Base-by-base conservation (phyloP, 2,888 invertebrate species). In the Neoaliturus tenellus region DNA sequence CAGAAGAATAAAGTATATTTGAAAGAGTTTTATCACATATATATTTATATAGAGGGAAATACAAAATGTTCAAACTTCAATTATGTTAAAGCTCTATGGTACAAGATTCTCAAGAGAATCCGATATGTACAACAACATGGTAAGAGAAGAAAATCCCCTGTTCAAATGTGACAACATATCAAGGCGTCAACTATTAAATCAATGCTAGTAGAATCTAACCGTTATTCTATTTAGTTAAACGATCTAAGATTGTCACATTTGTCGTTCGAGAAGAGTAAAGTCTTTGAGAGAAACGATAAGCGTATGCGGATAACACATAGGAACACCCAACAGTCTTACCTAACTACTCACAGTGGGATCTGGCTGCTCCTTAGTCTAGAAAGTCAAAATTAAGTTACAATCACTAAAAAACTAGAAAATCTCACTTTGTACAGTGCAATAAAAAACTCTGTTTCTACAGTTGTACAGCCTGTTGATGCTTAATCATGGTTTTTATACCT, bases 1-100 rank as follows among this genome's bases (percentile, higher is more conserved):
- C 82, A 55, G 82, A 82, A 82, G 82, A 82, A 82, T 82, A 82
- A 73, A 82, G 82, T 82, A 69, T 82, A 82, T 82, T 82, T 71
- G 73, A 82, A 69, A 73, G 82, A 82, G 69, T 33, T 82, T 55
- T 48, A 78, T 78, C 78, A 78, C 78, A 78, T 78, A 48, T 75
- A 75, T 41, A 75, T 55, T 48, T 78, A 78, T 41, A 75, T 55
- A 78, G 78, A 78, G 55, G 48, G 55, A 78, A 78, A 51, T 78
- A 78, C 78, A 78, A 78, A 78, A 78, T 51, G 51, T 62, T 31
- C 62, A 62, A 62, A 62, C 62, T 62, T 62, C 62, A 62, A 62
- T 62, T 31, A 28, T 17, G 28, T 71, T 71, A 71, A 71, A 71
- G 71, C 71, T 71, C 20, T 71, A 71, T 71, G 71, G 35, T 71